Evolutionary conservation across 2,113 vertebrate species (phyloP).

Genomic region (Pterocles orientalis): DNA sequence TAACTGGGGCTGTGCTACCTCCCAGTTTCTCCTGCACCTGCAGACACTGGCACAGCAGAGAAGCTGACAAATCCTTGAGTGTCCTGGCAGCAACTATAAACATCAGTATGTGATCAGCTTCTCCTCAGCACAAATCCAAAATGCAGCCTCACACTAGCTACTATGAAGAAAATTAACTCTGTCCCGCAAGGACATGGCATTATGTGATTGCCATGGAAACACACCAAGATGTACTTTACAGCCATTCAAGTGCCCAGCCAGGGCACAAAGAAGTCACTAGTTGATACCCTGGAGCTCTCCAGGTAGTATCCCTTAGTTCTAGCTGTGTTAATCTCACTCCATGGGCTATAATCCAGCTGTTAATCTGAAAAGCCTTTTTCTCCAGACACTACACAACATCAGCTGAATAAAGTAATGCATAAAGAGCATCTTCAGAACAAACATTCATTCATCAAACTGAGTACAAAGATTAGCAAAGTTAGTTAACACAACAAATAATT

Average conservation of each 20-base stretch:
- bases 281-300: neutral
- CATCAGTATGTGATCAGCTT: too few relatives aligned
- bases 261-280: neutral
- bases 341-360: neutral
- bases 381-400: neutral
- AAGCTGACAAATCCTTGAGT: too few relatives aligned
- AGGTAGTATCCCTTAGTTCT: neutral
- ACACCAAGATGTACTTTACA: neutral
- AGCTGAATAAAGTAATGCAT: neutral
- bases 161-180: too few relatives aligned
- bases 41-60: too few relatives aligned
- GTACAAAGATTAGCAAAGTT: neutral
- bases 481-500: neutral
- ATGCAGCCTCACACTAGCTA: too few relatives aligned
- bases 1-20: too few relatives aligned
- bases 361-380: neutral
- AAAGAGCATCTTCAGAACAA: neutral
- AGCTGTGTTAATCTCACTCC: neutral
- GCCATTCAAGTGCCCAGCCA: neutral
- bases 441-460: neutral
- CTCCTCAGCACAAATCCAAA: too few relatives aligned
- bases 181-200: neutral
- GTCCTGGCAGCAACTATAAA: too few relatives aligned
- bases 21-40: too few relatives aligned
- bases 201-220: neutral